Evolutionary conservation across 2,797 vertebrate genomes (phyloP).

Genomic region (Garrulus glandarius): DNA sequence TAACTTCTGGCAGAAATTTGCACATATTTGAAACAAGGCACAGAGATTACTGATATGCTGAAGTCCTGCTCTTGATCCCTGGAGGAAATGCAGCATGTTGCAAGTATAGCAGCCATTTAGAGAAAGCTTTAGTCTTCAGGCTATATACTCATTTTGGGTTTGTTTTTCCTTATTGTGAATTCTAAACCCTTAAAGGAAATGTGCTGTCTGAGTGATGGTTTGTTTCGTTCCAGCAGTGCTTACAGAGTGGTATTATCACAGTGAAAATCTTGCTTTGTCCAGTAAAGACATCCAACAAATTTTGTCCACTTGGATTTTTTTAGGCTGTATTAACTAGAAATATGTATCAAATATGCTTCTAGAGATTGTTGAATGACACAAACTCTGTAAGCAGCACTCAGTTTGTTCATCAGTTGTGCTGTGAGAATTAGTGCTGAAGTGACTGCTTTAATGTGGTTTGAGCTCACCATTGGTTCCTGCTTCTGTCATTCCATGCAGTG

Average conservation of each 20-base stretch:
- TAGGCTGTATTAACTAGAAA: background rate
- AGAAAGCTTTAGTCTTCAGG: background rate
- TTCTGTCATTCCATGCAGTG: background rate
- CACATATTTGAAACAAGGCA: background rate
- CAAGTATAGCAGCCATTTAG: background rate
- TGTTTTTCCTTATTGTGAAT: background rate
- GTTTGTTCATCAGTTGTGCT: background rate
- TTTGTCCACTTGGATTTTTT: background rate
- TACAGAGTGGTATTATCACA: background rate
- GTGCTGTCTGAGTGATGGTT: background rate
- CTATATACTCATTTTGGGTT: background rate
- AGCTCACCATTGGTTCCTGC: background rate
- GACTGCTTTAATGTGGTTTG: background rate
- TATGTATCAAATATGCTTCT: background rate
- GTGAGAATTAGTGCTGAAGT: background rate
- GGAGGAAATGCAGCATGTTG: background rate
- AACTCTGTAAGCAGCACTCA: background rate
- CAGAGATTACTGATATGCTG: background rate
- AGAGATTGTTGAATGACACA: background rate
- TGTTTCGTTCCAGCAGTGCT: background rate
- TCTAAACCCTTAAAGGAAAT: background rate
- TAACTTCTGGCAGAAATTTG: slow-evolving; percentile 7
- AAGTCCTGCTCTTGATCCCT: background rate
- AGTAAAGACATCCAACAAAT: background rate
- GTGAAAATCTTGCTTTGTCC: background rate